phyloP scores from a whole-genome alignment of 2,888 invertebrate genomes.

The Drosophila picticornis region DNA sequence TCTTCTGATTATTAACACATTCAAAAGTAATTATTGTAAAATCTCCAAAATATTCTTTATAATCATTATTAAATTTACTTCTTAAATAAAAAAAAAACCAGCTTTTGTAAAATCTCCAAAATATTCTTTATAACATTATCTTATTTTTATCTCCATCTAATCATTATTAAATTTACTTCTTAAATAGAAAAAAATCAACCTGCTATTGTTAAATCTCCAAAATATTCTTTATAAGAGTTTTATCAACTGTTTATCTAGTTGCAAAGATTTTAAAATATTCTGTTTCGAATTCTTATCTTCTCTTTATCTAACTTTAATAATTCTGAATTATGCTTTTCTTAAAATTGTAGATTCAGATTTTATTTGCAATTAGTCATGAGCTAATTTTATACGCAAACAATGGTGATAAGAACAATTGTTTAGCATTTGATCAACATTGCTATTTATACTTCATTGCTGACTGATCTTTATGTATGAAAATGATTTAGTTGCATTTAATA shows the following conservation, averaged over 20 bases:
- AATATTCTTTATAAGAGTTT: too few species aligned
- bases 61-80: background rate
- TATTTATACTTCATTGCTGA: constrained; percentile 11
- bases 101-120: background rate
- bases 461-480: background rate
- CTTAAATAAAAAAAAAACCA: too few species aligned
- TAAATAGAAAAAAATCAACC: too few species aligned
- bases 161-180: too few species aligned
- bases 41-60: background rate
- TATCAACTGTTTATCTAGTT: background rate
- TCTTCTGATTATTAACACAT: too few species aligned
- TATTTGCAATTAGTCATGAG: constrained; percentile 9
- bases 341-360: background rate
- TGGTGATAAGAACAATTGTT: constrained; percentile 11
- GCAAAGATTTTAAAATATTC: background rate
- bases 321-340: background rate
- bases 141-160: background rate
- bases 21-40: background rate
- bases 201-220: background rate
- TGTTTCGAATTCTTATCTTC: background rate
- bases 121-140: background rate
- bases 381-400: constrained; percentile 12
- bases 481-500: background rate
- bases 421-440: constrained; percentile 15
- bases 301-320: constrained; percentile 1